Evolutionary conservation across 2,797 vertebrate genomes (phyloP), one percentile per base, ranked within the genome.

Genomic region (Peromyscus aztecus): DNA sequence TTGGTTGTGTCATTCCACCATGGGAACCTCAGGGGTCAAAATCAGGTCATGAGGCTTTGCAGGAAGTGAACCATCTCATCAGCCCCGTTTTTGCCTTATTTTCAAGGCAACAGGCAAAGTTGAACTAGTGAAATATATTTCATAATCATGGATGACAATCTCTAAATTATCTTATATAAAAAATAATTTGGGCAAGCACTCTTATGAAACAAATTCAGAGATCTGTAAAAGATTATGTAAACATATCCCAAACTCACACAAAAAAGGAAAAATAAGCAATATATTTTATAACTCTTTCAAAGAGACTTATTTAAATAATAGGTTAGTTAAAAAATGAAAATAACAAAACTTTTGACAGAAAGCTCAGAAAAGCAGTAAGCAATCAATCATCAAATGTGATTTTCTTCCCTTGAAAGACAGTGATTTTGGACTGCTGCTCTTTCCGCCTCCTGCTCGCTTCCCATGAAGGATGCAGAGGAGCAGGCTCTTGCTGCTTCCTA

Each of bases 391-490:
- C 99, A 99, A 99, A 99, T 98, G 98, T 99, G 94, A 99, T 99
- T 98, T 99, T 99, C 97, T 99, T 99, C 61, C 99, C 99, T 95
- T 99, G 99, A 98, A 99, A 99, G 83, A 98, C 99, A 98, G 99
- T 93, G 95, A 99, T 99, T 97, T 99, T 99, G 97, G 99, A 99
- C 65, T 99, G 99, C 94, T 99, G 99, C 86, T 99, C 99, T 96
- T 99, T 99, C 81, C 99, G 99, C 95, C 98, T 99, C 97, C 97
- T 99, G 98, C 99, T 99, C 76, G 99, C 99, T 98, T 99, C 99
- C 99, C 99, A 99, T 0, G 99, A 99, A 4, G 99, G 99, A 98
- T 99, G 99, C 98, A 99, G 99, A 10, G 99, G 97, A 84, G 99
- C 98, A 46, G 99, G 98, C 69, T 92, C 92, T 61, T 83, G 95